A percentile compares a stretch with the other conserved stretches of the same genome.
phyloP scores from a whole-genome alignment of 1,140 invertebrate species.

The Brachionus koreanus region DNA sequence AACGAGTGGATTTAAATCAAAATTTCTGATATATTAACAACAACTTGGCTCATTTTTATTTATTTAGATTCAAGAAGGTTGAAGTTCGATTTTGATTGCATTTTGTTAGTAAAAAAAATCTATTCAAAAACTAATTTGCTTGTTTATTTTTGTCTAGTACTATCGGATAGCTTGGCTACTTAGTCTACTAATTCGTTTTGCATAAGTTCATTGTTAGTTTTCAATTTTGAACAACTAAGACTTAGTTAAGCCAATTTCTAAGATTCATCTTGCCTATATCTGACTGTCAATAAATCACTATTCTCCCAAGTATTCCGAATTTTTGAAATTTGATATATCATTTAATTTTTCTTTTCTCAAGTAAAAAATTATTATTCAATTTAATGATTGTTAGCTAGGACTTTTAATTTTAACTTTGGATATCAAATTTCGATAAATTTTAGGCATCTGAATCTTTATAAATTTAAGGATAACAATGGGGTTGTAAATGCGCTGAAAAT shows the following conservation, averaged over 20 bases:
- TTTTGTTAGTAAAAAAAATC: not conserved
- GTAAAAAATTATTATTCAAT: not conserved
- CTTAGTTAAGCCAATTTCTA: not conserved
- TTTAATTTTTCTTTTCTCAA: not conserved
- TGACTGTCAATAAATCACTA: not conserved
- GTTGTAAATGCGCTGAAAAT: not conserved
- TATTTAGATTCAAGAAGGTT: not conserved
- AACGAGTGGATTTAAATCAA: conserved; percentile 14
- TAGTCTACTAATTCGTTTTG: not conserved
- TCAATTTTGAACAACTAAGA: not conserved
- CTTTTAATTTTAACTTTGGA: not conserved
- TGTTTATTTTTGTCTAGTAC: not conserved
- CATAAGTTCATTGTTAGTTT: not conserved
- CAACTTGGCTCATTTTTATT: not conserved
- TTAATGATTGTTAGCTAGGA: not conserved
- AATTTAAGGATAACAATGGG: not conserved
- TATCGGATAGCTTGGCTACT: not conserved
- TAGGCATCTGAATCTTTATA: not conserved
- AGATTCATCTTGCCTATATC: not conserved
- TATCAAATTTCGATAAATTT: not conserved
- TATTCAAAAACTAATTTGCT: not conserved
- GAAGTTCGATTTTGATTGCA: not conserved
- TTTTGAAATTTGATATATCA: not conserved
- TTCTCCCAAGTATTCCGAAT: conserved; percentile 2
- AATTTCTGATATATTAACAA: not conserved